Evolutionary conservation across 2,888 invertebrate species (phyloP), one percentile per base, ranked within the genome.

Genomic region (Watsonalla binaria): DNA sequence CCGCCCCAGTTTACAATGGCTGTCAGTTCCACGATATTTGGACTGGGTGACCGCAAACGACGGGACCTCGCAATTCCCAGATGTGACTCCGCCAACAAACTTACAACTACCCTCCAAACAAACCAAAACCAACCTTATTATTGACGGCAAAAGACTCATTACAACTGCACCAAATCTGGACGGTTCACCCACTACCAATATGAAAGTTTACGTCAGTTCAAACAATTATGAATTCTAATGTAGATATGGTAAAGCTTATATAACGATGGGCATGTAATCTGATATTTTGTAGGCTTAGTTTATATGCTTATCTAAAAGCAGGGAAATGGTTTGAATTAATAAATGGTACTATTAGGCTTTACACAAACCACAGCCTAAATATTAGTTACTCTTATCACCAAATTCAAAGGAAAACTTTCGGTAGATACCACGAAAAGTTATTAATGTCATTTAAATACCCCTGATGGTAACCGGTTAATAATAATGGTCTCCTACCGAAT

Each of bases 31-130:
- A 76, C 68, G 71, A 74, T 80, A 80, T 83, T 83, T 81, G 82
- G 82, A 73, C 76, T 66, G 70, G 56, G 63, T 66, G 63, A 81
- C 84, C 85, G 67, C 84, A 82, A 83, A 81, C 74, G 75, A 71
- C 76, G 76, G 72, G 75, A 72, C 77, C 80, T 74, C 77, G 74
- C 69, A 67, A 68, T 71, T 74, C 74, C 57, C 85, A 84, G 82
- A 80, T 84, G 84, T 63, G 82, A 65, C 84, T 42, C 68, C 63
- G 45, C 45, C 46, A 45, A 51, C 55, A 52, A 53, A 13, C 35
- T 49, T 24, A 45, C 6, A 9, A 45, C 13, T 15, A 24, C 8
- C 33, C 5, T 7, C 9, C 42, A 33, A 34, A 14, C 15, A 49
- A 56, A 52, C 54, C 53, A 62, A 54, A 53, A 58, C 59, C 13